These are phyloP conservation scores for Diploptera punctata DNA, from an alignment of 2,888 invertebrate species.

Conservation along the genomic window DNA sequence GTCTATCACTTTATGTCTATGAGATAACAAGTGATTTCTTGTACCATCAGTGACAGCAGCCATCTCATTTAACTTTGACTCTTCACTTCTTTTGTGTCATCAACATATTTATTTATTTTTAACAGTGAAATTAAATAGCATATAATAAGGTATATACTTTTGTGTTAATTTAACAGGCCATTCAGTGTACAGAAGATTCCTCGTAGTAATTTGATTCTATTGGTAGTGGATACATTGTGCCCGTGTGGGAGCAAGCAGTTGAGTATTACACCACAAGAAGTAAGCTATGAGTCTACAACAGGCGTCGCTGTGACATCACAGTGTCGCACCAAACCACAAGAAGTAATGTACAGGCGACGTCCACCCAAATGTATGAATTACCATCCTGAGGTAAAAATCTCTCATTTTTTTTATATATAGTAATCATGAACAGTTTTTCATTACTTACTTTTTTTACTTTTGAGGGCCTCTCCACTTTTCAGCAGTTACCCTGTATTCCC, in stretches of 20 bases:
- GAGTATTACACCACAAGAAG: conserved; percentile 73
- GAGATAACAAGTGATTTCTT: too few relatives aligned
- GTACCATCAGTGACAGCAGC: too few relatives aligned
- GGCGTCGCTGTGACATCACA: conserved; percentile 42
- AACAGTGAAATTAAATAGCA: too few relatives aligned
- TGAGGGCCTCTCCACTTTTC: too few relatives aligned
- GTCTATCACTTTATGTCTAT: too few relatives aligned
- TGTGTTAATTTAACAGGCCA: conserved; percentile 72
- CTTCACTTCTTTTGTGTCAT: too few relatives aligned
- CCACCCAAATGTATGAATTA: conserved; percentile 86
- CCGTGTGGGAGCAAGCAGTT: conserved; percentile 88
- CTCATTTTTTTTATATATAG: background rate
- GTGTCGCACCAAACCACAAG: conserved; percentile 66
- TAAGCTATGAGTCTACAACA: conserved; percentile 43
- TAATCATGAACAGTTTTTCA: background rate
- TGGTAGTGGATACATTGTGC: conserved; percentile 68
- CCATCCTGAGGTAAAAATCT: conserved; percentile 71
- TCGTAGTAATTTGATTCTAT: conserved; percentile 52
- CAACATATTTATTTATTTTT: too few relatives aligned
- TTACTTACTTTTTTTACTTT: too few relatives aligned
- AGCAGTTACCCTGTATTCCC: too few relatives aligned
- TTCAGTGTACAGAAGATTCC: conserved; percentile 93
- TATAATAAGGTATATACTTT: too few relatives aligned
- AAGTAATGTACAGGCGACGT: conserved; percentile 74
- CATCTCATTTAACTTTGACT: too few relatives aligned